Evolutionary conservation across 2,797 vertebrate genomes (phyloP), one percentile per base, ranked within the genome.

Genomic region (Kryptopterus vitreolus): DNA sequence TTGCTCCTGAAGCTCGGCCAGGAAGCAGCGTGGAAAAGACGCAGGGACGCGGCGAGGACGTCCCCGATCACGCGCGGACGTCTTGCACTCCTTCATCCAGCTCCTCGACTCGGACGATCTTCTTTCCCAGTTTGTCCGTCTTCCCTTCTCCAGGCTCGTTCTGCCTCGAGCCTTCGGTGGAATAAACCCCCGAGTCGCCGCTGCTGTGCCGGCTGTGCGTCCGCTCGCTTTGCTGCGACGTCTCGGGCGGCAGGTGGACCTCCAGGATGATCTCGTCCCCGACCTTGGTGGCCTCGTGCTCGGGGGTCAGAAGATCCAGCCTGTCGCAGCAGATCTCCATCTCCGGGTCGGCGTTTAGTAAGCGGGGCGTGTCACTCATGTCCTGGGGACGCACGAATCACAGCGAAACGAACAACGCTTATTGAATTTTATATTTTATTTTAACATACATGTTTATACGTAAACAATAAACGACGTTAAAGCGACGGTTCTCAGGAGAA

Each of bases 181-280:
- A 94, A 83, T 89, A 92, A 35, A 93, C 83, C 0, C 93, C 93
- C 0, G 92, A 93, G 82, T 93, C 92, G 15, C 84, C 74, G 26
- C 91, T 93, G 84, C 89, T 77, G 79, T 91, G 90, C 0, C 87
- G 86, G 43, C 79, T 88, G 86, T 89, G 90, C 52, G 81, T 59
- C 70, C 76, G 84, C 83, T 38, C 75, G 46, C 86, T 87, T 1
- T 57, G 46, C 13, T 90, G 85, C 1, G 31, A 24, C 29, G 29
- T 74, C 61, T 83, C 35, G 0, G 85, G 68, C 4, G 82, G 78
- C 12, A 3, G 4, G 12, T 84, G 82, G 78, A 83, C 52, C 53
- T 90, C 89, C 70, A 71, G 18, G 0, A 55, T n/a, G 0, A 76
- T 22, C 7, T 50, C 50, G 0, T 81, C n/a, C n/a, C n/a, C 59